Conservation (phyloP, 2,113 vertebrate species). For the Muscicapa adusta region DNA sequence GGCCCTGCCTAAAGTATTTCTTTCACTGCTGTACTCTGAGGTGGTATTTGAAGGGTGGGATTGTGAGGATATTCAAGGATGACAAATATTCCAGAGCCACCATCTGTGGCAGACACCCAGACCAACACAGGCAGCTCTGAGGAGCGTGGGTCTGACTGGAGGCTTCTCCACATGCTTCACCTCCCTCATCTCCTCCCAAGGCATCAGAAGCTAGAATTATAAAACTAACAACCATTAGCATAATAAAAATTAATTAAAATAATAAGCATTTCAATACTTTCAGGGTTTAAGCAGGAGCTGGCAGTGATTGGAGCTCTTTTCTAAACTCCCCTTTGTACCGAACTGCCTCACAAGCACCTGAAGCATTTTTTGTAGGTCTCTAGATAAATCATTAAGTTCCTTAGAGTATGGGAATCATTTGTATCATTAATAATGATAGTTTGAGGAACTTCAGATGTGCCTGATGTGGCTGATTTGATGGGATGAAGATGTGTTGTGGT, state of each 20-base stretch:
- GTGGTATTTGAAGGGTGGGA: neutral
- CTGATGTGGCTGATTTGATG: neutral
- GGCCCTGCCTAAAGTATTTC: neutral
- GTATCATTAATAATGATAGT: neutral
- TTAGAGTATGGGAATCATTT: neutral
- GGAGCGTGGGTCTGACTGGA: neutral
- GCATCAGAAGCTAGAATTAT: neutral
- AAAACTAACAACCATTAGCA: neutral
- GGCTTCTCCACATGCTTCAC: neutral
- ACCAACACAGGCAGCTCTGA: fast-evolving
- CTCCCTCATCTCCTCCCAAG: neutral
- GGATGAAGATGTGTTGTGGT: neutral
- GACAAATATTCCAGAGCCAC: neutral
- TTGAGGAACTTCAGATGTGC: neutral
- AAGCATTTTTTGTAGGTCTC: neutral
- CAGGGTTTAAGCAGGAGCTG: neutral
- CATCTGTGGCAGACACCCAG: neutral
- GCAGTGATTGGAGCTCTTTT: neutral
- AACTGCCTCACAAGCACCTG: neutral
- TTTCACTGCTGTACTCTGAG: neutral
- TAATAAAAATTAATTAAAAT: neutral
- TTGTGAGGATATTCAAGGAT: neutral
- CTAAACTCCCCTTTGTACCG: neutral
- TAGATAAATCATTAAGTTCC: neutral
- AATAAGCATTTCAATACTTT: neutral